Percentiles rank a stretch among this genome's conserved stretches.
Evolutionary conservation across 2,888 invertebrate genomes (phyloP).

Genomic region (Aplocera efformata): DNA sequence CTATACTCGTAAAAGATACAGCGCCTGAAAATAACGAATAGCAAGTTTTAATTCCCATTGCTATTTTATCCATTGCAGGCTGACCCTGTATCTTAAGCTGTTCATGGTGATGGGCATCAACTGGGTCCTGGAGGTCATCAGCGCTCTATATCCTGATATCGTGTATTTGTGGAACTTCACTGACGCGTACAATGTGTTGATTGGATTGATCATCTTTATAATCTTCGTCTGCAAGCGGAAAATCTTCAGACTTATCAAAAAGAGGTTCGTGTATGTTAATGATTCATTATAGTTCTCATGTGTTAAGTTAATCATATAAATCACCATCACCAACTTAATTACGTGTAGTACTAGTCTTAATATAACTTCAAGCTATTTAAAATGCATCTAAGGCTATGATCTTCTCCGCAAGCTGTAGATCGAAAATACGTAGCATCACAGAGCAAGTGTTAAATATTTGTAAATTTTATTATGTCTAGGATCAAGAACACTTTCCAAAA

Average conservation of each 20-base stretch:
- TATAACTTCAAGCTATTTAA: too few relatives aligned
- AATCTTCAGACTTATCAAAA: conserved; percentile 81
- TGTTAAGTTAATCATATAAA: too few relatives aligned
- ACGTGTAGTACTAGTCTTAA: neutral
- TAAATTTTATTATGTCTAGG: conserved; percentile 44
- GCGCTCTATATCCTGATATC: conserved; percentile 76
- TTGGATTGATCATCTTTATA: conserved; percentile 85
- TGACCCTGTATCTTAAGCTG: conserved; percentile 84
- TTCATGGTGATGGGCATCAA: conserved; percentile 88
- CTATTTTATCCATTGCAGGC: conserved; percentile 79
- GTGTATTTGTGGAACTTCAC: conserved; percentile 80
- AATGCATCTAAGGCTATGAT: too few relatives aligned
- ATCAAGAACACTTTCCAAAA: conserved; percentile 44
- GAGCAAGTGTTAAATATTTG: conserved; percentile 4
- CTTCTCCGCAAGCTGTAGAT: too few relatives aligned
- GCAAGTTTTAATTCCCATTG: too few relatives aligned
- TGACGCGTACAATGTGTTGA: conserved; percentile 84
- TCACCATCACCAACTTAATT: too few relatives aligned
- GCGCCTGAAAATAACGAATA: too few relatives aligned
- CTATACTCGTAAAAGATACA: too few relatives aligned
- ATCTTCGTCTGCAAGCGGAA: conserved; percentile 87
- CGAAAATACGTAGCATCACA: too few relatives aligned
- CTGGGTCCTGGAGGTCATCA: conserved; percentile 87
- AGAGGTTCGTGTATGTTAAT: conserved; percentile 64
- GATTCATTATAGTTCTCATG: neutral